phyloP scores from a whole-genome alignment of 2,797 vertebrate species.

The Labeo calbasu region DNA sequence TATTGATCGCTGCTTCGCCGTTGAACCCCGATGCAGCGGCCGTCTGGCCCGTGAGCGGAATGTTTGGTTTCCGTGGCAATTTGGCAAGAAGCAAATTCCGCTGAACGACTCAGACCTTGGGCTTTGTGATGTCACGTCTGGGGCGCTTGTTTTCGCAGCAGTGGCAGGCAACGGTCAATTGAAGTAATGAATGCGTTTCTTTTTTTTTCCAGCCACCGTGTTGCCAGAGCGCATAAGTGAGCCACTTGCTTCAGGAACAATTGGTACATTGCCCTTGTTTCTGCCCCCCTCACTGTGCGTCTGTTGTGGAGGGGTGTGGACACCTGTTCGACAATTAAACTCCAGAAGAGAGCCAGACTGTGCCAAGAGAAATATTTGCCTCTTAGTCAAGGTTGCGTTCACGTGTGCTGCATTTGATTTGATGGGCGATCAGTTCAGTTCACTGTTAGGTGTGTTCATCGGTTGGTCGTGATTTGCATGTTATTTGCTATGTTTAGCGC shows the following conservation, averaged over 20 bases:
- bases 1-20: slow-evolving; percentile 47
- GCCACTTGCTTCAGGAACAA: slow-evolving; percentile 45
- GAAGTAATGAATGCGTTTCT: slow-evolving; percentile 50
- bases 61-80: slow-evolving; percentile 54
- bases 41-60: slow-evolving; percentile 33
- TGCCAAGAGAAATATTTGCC: slow-evolving; percentile 65
- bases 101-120: slow-evolving; percentile 9
- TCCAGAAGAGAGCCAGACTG: slow-evolving; percentile 48
- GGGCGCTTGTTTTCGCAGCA: slow-evolving; percentile 48
- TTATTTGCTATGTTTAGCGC: not conserved
- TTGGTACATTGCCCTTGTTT: slow-evolving; percentile 42
- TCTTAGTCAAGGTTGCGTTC: slow-evolving; percentile 57
- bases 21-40: slow-evolving; percentile 31
- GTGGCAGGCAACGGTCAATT: slow-evolving; percentile 49
- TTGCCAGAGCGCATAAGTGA: slow-evolving; percentile 50
- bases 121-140: slow-evolving; percentile 61
- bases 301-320: slow-evolving; percentile 41
- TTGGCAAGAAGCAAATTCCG: slow-evolving; percentile 42
- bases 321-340: slow-evolving; percentile 60
- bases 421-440: slow-evolving; percentile 45
- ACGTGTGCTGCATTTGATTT: slow-evolving; percentile 52
- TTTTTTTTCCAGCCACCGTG: slow-evolving; percentile 42
- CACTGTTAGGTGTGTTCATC: slow-evolving; percentile 48
- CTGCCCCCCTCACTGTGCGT: slow-evolving; percentile 23
- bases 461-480: slow-evolving; percentile 43